A percentile compares a stretch with the other conserved stretches of the same genome.
Conservation (phyloP, 2,888 invertebrate species). For the Ethmia dodecea region DNA sequence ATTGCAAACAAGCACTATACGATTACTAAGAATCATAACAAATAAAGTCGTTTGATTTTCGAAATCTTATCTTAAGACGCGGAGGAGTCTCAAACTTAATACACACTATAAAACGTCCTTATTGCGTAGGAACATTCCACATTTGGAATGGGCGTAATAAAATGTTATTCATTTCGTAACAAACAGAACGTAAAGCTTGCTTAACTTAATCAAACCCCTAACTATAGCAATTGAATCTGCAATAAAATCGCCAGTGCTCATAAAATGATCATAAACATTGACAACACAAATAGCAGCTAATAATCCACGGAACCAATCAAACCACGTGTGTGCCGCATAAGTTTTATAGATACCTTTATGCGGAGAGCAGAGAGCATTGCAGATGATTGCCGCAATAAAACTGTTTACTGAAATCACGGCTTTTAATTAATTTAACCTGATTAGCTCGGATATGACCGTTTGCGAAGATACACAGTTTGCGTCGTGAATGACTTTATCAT, state of each 20-base stretch:
- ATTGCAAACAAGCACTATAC: too few relatives aligned
- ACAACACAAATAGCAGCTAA: constrained; percentile 71
- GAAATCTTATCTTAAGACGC: too few relatives aligned
- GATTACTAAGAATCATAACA: too few relatives aligned
- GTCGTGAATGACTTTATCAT: too few relatives aligned
- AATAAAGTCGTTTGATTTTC: too few relatives aligned
- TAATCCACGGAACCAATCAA: constrained; percentile 64
- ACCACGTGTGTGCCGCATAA: constrained; percentile 39
- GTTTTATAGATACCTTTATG: constrained; percentile 60
- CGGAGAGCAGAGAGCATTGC: constrained; percentile 38
- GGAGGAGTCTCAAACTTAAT: too few relatives aligned
- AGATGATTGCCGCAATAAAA: constrained; percentile 64
- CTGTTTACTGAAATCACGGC: constrained; percentile 53
- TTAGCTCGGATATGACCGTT: too few relatives aligned
- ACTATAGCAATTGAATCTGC: constrained; percentile 62
- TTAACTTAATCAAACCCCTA: constrained; percentile 69
- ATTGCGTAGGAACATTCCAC: too few relatives aligned
- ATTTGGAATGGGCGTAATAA: too few relatives aligned
- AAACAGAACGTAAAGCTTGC: constrained; percentile 53
- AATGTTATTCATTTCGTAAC: too few relatives aligned
- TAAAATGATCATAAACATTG: constrained; percentile 72
- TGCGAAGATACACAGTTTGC: too few relatives aligned
- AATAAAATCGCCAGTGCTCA: constrained; percentile 66
- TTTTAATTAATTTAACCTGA: constrained; percentile 46
- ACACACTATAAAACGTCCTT: too few relatives aligned